Percentiles rank a stretch among this genome's conserved stretches.
Conservation (phyloP, 2,888 invertebrate species). For the Xanthostigma xanthostigma region DNA sequence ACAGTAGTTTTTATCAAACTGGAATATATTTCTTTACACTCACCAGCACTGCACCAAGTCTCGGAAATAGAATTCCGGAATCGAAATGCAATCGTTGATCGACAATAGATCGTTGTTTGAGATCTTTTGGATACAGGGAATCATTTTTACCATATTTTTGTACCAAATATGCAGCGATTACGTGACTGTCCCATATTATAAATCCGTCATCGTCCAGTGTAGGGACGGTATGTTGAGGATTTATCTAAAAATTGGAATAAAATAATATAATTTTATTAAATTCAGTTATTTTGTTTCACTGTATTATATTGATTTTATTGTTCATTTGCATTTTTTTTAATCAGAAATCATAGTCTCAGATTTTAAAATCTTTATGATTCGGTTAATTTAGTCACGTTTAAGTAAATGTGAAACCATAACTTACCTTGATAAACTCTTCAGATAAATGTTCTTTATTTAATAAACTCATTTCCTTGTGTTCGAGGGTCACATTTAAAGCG, state of each 20-base stretch:
- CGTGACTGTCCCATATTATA: conserved; percentile 33
- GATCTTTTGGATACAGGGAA: conserved; percentile 38
- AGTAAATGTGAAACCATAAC: not conserved
- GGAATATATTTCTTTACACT: conserved; percentile 20
- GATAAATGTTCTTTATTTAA: conserved; percentile 25
- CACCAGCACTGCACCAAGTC: conserved; percentile 31
- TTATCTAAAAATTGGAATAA: conserved; percentile 31
- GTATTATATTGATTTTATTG: not conserved
- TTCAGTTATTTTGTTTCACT: not conserved
- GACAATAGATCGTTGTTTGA: conserved; percentile 33
- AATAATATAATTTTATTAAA: not conserved
- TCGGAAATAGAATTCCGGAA: conserved; percentile 32
- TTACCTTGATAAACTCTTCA: conserved; percentile 27
- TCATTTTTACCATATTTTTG: conserved; percentile 37
- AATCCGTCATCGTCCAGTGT: conserved; percentile 39
- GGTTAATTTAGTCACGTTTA: too few relatives aligned
- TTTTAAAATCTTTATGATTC: not conserved
- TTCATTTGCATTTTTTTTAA: not conserved
- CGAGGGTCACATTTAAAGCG: conserved; percentile 28
- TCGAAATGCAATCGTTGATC: conserved; percentile 40
- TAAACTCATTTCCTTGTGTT: conserved; percentile 27
- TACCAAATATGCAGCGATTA: conserved; percentile 34
- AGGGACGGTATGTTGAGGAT: conserved; percentile 41
- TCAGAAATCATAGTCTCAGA: too few relatives aligned
- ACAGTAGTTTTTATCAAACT: too few relatives aligned